A percentile compares a stretch with the other conserved stretches of the same genome.
Conservation (phyloP, 2,797 vertebrate genomes). For the Vipera latastei region DNA sequence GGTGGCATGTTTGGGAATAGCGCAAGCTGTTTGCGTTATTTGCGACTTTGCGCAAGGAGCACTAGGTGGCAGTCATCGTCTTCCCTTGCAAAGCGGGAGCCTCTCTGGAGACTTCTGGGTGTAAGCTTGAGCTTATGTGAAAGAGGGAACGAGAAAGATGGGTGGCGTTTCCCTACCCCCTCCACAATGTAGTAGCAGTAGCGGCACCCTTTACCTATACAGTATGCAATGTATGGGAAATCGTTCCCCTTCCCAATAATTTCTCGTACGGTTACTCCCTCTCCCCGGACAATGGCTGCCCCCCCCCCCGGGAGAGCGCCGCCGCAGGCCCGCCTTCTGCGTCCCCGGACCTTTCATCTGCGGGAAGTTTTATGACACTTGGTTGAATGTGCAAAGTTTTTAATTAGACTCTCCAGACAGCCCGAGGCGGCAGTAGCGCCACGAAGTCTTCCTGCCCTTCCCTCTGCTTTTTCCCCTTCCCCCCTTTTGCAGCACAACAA, state of each 20-base stretch:
- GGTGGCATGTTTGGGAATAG: neutral
- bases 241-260: neutral
- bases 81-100: constrained; percentile 5
- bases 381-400: constrained; percentile 94
- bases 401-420: constrained; percentile 97
- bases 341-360: constrained; percentile 87
- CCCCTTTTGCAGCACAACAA: constrained; percentile 87
- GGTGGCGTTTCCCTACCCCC: neutral
- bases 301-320: constrained; percentile 67
- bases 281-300: constrained; percentile 80
- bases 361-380: constrained; percentile 90
- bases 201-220: constrained; percentile 66
- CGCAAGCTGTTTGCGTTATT: neutral
- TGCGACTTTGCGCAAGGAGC: constrained; percentile 2
- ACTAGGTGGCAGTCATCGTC: constrained; percentile 65
- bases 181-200: neutral
- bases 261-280: constrained; percentile 46
- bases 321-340: constrained; percentile 77
- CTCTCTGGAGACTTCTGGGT: constrained; percentile 25
- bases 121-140: constrained; percentile 28
- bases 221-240: constrained; percentile 67
- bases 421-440: constrained; percentile 96
- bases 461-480: neutral
- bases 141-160: constrained; percentile 22
- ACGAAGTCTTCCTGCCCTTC: constrained; percentile 78